Evolutionary conservation across 23 tunicate genomes (phyloP), one percentile per base, ranked within the genome.

Genomic region (Styela clava): DNA sequence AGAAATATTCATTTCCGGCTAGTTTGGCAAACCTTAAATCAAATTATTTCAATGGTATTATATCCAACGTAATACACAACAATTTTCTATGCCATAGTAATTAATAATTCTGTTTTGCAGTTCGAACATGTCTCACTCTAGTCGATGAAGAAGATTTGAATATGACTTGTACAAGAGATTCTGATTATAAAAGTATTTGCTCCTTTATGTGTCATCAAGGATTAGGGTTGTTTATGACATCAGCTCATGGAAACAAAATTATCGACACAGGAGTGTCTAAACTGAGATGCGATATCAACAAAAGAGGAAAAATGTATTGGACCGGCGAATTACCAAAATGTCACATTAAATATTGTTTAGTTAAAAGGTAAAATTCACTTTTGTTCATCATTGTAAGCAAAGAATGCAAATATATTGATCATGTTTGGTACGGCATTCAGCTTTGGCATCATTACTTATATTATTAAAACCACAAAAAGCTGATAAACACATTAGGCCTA

Each of bases 281-380:
- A 44, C 44, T 56, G 31, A 52, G 24, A 26, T 76, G 81, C 31
- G 37, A 23, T 7, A 56, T 76, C 16, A 64, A 44, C 31, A 44
- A 21, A 52, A 44, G n/a, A 76, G 64, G 64, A 36, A 25, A 36
- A 52, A 44, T 76, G 81, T 36, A 0, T 1, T 76, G 81, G 81
- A 76, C 81, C 0, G 64, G 64, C 12, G 81, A 44, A 44, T 35
- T 35, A 44, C 81, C 81, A 44, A 76, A 35, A 35, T 76, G 81
- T 52, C 63, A 36, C 21, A 56, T 44, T 26, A 76, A 76, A 44
- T 76, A 22, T 44, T 76, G 81, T 56, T 24, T 44, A 25, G 81
- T 35, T 0, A 28, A 23, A 24, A 33, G 78, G 78, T 73, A 73
- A 31, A 27, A 25, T 69, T 69, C 24, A 27, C 26, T 20, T 69